Base-by-base conservation (phyloP, 2,888 invertebrate genomes). In the Oscheius sp. region DNA sequence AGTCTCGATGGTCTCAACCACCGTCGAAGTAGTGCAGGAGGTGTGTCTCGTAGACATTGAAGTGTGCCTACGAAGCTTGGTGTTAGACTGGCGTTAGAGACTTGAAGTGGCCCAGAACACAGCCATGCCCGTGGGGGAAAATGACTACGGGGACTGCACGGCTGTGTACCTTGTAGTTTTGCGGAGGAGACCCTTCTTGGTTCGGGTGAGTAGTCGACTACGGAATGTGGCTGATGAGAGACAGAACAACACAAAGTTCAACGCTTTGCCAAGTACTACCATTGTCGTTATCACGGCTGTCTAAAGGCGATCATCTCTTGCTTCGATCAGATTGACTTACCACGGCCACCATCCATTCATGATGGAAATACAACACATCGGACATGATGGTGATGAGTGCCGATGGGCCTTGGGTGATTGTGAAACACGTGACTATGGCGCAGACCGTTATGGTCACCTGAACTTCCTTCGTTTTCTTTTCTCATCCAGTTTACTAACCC, bases 171-270 rank as follows among this genome's bases (percentile, higher is more conserved):
- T 80, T 66, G 80, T 78, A 71, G 80, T 76, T 59, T 77, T 72
- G 25, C 81, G 72, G 21, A 81, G 66, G 18, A 84, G 73, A 25
- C 82, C 77, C 55, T 79, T 76, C 69, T 86, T 85, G 43, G 85
- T 84, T 69, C 82, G 78, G 58, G 76, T 73, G 23, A 85, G 74
- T 21, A 86, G 80, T 53, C 83, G 77, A 59, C 80, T 77, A 12
- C 86, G 81, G 77, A 86, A 86, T n/a, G 79, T 78, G 25, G 83
- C 78, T 13, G 84, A 84, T 2, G 82, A 81, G 7, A 86, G 77
- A 68, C 86, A 86, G 84, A 86, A 86, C 53, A 86, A 81, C 21
- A 86, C 83, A 69, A 86, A 86, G 73, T 85, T 85, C n/a, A 87
- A 75, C 0, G 87, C 77, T 59, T 87, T 85, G 21, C 87, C 87